A percentile compares a stretch with the other conserved stretches of the same genome.
phyloP scores from a whole-genome alignment of 2,113 vertebrate genomes.

The Oryzias celebensis region DNA sequence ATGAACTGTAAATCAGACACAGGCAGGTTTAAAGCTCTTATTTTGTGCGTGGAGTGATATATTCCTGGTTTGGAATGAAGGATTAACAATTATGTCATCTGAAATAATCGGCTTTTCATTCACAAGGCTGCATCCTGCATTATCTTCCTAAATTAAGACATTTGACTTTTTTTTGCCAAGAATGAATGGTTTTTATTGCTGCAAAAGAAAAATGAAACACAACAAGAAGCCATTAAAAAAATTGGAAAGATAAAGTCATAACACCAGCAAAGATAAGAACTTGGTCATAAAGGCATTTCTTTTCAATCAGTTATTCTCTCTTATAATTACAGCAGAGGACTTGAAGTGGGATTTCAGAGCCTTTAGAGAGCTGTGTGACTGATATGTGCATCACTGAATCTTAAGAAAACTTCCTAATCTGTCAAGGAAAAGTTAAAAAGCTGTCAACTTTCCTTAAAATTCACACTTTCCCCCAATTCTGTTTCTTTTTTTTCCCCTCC shows the following conservation, averaged over 20 bases:
- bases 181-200: constrained; percentile 38
- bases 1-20: constrained; percentile 30
- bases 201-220: constrained; percentile 17
- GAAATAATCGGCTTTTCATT: constrained; percentile 58
- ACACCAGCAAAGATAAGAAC: constrained; percentile 14
- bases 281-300: constrained; percentile 26
- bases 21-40: constrained; percentile 37
- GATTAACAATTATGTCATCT: constrained; percentile 68
- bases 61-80: constrained; percentile 56
- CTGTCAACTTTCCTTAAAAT: constrained; percentile 47
- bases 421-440: constrained; percentile 52
- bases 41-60: constrained; percentile 53
- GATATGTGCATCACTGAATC: constrained; percentile 14
- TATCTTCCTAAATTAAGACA: constrained; percentile 56
- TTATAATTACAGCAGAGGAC: constrained; percentile 40
- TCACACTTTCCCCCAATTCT: constrained; percentile 15
- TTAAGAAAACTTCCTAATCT: constrained; percentile 32
- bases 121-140: constrained; percentile 48
- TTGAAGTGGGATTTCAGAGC: constrained; percentile 39
- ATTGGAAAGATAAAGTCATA: constrained; percentile 35
- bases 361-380: constrained; percentile 50
- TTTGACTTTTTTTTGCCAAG: constrained; percentile 43
- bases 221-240: constrained; percentile 42
- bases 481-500: constrained; percentile 17
- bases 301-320: constrained; percentile 25